Evolutionary conservation across 2,113 vertebrate species (phyloP).

Genomic region (Burhinus oedicnemus): DNA sequence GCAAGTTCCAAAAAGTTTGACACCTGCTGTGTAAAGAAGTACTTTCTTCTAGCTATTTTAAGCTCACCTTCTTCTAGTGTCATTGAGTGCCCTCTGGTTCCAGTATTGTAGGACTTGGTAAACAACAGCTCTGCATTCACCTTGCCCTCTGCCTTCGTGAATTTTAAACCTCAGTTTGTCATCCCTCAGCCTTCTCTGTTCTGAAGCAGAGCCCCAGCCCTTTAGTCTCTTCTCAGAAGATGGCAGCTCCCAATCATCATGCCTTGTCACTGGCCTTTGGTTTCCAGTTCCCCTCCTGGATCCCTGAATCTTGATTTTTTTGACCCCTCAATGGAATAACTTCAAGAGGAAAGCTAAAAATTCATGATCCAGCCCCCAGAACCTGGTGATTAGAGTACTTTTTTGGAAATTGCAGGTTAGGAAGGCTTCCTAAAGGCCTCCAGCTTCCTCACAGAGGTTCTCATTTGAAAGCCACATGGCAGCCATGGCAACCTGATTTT

Average conservation of each 20-base stretch:
- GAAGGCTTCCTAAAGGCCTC: neutral
- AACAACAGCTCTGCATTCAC: neutral
- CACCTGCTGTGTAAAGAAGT: neutral
- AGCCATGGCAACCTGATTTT: neutral
- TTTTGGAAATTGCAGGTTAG: neutral
- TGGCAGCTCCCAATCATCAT: neutral
- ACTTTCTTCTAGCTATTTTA: neutral
- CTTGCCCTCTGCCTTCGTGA: neutral
- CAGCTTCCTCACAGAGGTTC: neutral
- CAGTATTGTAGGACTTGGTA: neutral
- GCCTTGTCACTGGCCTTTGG: neutral
- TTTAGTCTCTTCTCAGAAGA: neutral
- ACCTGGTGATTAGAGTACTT: neutral
- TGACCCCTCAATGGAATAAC: neutral
- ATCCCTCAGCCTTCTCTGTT: neutral
- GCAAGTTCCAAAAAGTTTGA: neutral
- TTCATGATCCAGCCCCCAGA: neutral
- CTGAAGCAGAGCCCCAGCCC: neutral
- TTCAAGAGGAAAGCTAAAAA: neutral
- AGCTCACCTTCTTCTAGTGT: neutral
- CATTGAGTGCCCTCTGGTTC: neutral
- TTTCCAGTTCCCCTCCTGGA: neutral
- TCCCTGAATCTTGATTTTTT: neutral
- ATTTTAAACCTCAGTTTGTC: neutral
- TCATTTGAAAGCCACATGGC: neutral